Evolutionary conservation across 2,888 invertebrate species (phyloP), one percentile per base, ranked within the genome.

Genomic region (Drosophila atroscutellata): DNA sequence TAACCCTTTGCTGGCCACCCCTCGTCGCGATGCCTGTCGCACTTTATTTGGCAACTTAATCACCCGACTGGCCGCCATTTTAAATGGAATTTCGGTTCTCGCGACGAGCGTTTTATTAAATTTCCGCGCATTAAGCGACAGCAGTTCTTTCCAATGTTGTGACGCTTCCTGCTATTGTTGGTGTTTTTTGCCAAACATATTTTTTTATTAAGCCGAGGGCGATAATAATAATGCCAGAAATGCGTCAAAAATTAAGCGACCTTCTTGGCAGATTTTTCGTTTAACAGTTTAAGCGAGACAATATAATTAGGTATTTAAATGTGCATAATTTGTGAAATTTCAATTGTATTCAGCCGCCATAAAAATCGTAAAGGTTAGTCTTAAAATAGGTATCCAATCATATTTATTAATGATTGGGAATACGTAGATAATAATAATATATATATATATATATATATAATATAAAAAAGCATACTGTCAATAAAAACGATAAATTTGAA

Each of bases 31-130:
- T 70, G 76, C 69, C 82, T 67, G 65, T 70, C 85, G 77, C 83
- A 90, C 79, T 86, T 84, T 90, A 86, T 86, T 86, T 86, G 86
- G 89, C 86, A 86, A 90, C 89, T 86, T 86, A 86, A 86, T 86
- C 86, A 82, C 77, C 71, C 71, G 72, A 88, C 88, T 86, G 90
- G 81, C 83, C 88, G 72, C 81, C 77, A 77, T 90, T 85, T 87
- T 85, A 89, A 68, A 72, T 81, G 85, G 77, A 88, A 89, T 83
- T 86, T 83, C 70, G 71, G 45, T 70, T 63, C 59, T 57, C 56
- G 65, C 61, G 57, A 61, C 61, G 47, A 72, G 67, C 66, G 64
- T 90, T 81, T 90, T 90, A 86, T 90, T 86, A 86, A 89, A 90
- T 89, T 90, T 89, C 77, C 74, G 61, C 71, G 68, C 85, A 85